These are phyloP conservation scores for Enteromius unitaeniatus DNA, from an alignment of 2,797 vertebrate genomes.

Conservation along the genomic window DNA sequence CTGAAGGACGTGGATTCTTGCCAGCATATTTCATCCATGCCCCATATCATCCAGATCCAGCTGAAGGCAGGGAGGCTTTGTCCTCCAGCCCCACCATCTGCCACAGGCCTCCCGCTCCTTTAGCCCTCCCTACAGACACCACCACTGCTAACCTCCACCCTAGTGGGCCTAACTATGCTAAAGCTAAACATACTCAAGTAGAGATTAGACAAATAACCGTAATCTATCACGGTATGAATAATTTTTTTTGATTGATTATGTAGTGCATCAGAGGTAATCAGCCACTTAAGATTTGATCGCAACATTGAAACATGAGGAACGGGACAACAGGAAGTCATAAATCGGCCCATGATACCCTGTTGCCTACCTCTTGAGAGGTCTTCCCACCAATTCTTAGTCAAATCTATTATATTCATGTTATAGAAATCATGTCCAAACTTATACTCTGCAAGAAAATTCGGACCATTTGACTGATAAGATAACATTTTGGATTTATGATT, in stretches of 20 bases:
- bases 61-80: constrained; percentile 70
- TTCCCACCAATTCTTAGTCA: no score
- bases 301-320: no score
- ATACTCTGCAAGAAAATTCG: no score
- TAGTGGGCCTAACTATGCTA: constrained; percentile 70
- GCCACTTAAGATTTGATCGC: no score
- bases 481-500: no score
- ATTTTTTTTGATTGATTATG: neutral
- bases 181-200: constrained; percentile 73
- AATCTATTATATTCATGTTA: no score
- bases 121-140: constrained; percentile 47
- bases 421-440: no score
- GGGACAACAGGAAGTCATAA: no score
- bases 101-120: constrained; percentile 58
- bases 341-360: no score
- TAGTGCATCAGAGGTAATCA: no score
- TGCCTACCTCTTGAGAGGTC: no score
- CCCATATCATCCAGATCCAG: constrained; percentile 74
- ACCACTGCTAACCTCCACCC: constrained; percentile 58
- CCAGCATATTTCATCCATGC: constrained; percentile 80
- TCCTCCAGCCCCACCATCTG: constrained; percentile 78
- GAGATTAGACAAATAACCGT: neutral
- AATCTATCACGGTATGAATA: neutral
- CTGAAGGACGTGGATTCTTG: constrained; percentile 80
- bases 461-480: no score